Conservation (phyloP, 2,888 invertebrate species). For the Lepidonotus clava region DNA sequence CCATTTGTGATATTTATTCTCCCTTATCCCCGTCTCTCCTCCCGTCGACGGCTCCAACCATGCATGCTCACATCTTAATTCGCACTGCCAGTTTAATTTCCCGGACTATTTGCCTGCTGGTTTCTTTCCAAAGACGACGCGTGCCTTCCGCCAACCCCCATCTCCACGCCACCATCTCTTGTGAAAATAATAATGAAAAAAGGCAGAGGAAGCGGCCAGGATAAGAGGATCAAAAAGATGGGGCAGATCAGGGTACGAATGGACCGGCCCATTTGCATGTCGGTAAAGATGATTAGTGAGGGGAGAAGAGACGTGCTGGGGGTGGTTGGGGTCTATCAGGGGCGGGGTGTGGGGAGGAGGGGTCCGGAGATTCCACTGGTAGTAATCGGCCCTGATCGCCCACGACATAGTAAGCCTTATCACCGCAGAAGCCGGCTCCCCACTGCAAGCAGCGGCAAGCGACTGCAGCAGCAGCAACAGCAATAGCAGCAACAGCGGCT, state of each 20-base stretch:
- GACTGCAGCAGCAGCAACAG: not conserved
- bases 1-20: slow-evolving; percentile 43
- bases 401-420: slow-evolving; percentile 32
- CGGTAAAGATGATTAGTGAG: slow-evolving; percentile 51
- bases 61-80: slow-evolving; percentile 47
- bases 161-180: slow-evolving; percentile 3
- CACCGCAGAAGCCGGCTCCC: slow-evolving; percentile 19
- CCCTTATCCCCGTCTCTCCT: not conserved
- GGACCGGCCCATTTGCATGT: slow-evolving; percentile 44
- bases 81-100: slow-evolving; percentile 42
- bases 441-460: not conserved
- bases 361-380: not conserved
- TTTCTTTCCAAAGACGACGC: slow-evolving; percentile 43
- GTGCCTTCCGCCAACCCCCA: not conserved
- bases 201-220: not conserved
- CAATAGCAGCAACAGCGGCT: too few relatives aligned
- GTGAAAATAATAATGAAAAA: slow-evolving; percentile 29
- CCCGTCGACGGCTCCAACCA: not conserved
- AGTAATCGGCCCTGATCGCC: slow-evolving; percentile 37
- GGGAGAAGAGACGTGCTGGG: too few relatives aligned
- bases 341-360: not conserved
- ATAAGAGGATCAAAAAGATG: slow-evolving; percentile 52
- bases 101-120: not conserved
- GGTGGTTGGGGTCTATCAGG: slow-evolving; percentile 35
- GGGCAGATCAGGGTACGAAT: slow-evolving; percentile 39